A percentile compares a stretch with the other conserved stretches of the same genome.
Evolutionary conservation across 2,797 vertebrate genomes (phyloP).

Genomic region (Sylvia borin): DNA sequence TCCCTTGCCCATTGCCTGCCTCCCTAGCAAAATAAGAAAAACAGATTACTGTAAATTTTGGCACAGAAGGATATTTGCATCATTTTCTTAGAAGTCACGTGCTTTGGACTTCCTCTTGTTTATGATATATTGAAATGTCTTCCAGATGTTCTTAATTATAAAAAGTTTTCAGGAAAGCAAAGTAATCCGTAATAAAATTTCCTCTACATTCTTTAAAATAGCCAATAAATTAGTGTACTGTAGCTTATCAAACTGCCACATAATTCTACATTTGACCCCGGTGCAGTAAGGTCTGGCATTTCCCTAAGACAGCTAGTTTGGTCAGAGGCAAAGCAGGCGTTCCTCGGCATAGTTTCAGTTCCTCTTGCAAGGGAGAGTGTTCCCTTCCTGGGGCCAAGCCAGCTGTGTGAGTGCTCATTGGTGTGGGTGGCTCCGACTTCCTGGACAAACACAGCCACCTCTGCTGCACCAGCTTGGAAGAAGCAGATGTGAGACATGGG

Average conservation of each 20-base stretch:
- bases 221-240: slow-evolving; percentile 77
- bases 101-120: slow-evolving; percentile 82
- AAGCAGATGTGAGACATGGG: slow-evolving; percentile 30
- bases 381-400: slow-evolving; percentile 11
- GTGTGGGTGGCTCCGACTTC: slow-evolving; percentile 68
- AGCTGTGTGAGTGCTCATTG: slow-evolving; percentile 55
- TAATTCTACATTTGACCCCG: slow-evolving; percentile 66
- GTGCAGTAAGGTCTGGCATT: slow-evolving; percentile 58
- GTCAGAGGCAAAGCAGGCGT: slow-evolving; percentile 42
- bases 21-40: slow-evolving; percentile 64
- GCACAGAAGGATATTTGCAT: slow-evolving; percentile 75
- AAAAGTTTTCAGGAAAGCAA: slow-evolving; percentile 74
- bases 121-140: slow-evolving; percentile 81
- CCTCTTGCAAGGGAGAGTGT: slow-evolving; percentile 70
- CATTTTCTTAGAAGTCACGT: slow-evolving; percentile 82
- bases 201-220: slow-evolving; percentile 69
- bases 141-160: slow-evolving; percentile 85
- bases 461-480: slow-evolving; percentile 55
- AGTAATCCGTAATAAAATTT: slow-evolving; percentile 79
- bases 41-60: slow-evolving; percentile 80
- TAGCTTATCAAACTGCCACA: slow-evolving; percentile 76
- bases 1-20: background rate
- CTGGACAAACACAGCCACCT: slow-evolving; percentile 75
- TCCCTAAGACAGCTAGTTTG: slow-evolving; percentile 52
- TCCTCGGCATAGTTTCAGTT: slow-evolving; percentile 70